Conservation (phyloP, 2,888 invertebrate genomes). For the Drosophila fungiperda region DNA sequence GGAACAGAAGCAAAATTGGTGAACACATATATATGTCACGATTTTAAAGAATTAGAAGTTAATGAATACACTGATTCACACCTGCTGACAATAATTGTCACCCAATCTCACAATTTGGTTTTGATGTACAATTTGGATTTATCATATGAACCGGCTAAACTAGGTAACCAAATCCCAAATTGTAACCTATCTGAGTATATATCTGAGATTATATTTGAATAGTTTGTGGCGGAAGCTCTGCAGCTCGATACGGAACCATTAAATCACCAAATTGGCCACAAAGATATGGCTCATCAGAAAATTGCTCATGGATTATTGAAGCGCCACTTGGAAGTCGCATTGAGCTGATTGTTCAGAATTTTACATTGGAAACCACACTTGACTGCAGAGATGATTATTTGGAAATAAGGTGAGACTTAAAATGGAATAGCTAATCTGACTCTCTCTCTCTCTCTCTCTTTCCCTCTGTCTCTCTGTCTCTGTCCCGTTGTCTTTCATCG, state of each 20-base stretch:
- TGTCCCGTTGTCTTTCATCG: too few relatives aligned
- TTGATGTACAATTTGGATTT: rapidly evolving
- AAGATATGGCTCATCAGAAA: conserved; percentile 88
- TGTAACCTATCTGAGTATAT: not conserved
- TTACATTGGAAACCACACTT: conserved; percentile 88
- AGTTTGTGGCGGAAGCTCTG: conserved; percentile 91
- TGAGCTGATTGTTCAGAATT: conserved; percentile 88
- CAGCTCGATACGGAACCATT: conserved; percentile 89
- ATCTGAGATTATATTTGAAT: conserved; percentile 9
- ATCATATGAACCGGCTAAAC: not conserved
- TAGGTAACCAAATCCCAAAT: conserved; percentile 16
- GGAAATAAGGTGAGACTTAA: conserved; percentile 88
- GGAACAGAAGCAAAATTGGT: conserved; percentile 28
- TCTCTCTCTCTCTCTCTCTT: not conserved
- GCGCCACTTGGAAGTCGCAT: conserved; percentile 91
- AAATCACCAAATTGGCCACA: conserved; percentile 93
- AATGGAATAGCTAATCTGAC: not conserved
- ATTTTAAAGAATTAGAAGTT: rapidly evolving
- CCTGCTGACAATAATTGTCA: conserved; percentile 43
- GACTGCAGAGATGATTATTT: conserved; percentile 89
- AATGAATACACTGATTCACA: conserved; percentile 38
- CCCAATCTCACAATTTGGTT: rapidly evolving
- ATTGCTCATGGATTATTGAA: conserved; percentile 93
- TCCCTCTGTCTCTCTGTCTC: not conserved
- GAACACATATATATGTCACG: not conserved